Base-by-base conservation (phyloP, 1,140 invertebrate species). In the Bactericera cockerelli region DNA sequence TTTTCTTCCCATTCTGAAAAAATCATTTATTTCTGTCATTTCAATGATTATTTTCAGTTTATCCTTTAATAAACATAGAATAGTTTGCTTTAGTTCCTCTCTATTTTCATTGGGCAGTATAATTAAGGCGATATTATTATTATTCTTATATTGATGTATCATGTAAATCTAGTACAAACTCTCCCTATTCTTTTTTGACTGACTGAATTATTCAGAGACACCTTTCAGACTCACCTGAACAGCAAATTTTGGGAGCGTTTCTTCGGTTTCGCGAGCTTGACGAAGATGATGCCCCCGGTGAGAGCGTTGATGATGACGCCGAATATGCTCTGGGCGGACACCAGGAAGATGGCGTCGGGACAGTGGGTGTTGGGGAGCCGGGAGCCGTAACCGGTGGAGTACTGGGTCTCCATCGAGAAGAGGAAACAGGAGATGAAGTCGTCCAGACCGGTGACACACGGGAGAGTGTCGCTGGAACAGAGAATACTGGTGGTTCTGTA, bases 271-370 rank as follows among this genome's bases (percentile, higher is more conserved):
- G 80, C 78, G 19, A 84, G 68, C 69, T 84, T 84, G 21, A 80
- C 79, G 65, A 83, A 82, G 19, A 82, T 77, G 16, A 82, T 76
- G 19, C 80, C 81, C 1, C 77, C 72, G 60, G 78, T 70, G 4
- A 69, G 60, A n/a, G 76, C 76, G 39, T 79, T 78, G 62, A 79
- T 77, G 33, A 80, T 72, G 24, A 68, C 77, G 16, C 83, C 83
- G 57, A 79, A 76, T 65, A 83, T 80, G 16, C 79, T 82, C 68
- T 86, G 83, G 36, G 84, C 68, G 67, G 81, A 83, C 75, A 86
- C 77, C 22, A 83, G 73, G 26, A 83, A 73, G 49, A 86, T 78
- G 1, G 80, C 81, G 63, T 81, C 77, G 0, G 81, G 78, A 66
- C 83, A 86, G 62, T 82, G 75, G 63, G 82, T 80, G 1, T 79